Evolutionary conservation across 2,113 vertebrate genomes (phyloP), one percentile per base, ranked within the genome.

Genomic region (Callaeas wilsoni): DNA sequence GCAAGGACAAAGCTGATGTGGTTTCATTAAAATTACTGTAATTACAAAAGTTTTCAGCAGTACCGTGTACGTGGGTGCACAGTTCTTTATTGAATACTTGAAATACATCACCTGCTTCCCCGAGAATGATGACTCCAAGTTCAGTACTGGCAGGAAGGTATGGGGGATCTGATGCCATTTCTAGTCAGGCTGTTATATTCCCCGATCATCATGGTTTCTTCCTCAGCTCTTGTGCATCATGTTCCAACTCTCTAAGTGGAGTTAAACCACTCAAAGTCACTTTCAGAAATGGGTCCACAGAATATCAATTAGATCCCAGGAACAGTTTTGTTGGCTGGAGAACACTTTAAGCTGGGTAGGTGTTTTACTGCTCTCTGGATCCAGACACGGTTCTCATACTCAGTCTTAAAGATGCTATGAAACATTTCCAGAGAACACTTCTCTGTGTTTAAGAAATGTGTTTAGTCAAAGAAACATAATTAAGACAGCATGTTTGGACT

Each of bases 31-130:
- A 94, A 96, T 93, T 87, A 95, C 79, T 92, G 73, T 93, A 93
- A 96, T 96, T 95, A 95, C 86, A 68, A 57, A 97, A 94, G 83
- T 96, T 96, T 97, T 93, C 90, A 86, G 79, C 76, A 56, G 68
- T 60, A 49, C 68, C 0, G 0, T 57, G 27, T 60, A 75, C 1
- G 10, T 92, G 59, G 80, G 68, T 78, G 88, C 64, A 55, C 30
- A 64, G 41, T 39, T 92, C 76, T 78, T 67, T 81, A 78, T 27
- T 68, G 68, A 95, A 64, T 81, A 46, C 64, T 77, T 94, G 79
- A 88, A 90, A 70, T 78, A 33, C 13, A 93, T 93, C 86, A 84
- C 52, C 82, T 74, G 73, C 73, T 60, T 71, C 71, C 44, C 76
- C 2, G 2, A 89, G 77, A 67, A 84, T 8, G 65, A 79, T 89